Evolutionary conservation across 2,797 vertebrate genomes (phyloP).

Genomic region (Perodicticus potto): DNA sequence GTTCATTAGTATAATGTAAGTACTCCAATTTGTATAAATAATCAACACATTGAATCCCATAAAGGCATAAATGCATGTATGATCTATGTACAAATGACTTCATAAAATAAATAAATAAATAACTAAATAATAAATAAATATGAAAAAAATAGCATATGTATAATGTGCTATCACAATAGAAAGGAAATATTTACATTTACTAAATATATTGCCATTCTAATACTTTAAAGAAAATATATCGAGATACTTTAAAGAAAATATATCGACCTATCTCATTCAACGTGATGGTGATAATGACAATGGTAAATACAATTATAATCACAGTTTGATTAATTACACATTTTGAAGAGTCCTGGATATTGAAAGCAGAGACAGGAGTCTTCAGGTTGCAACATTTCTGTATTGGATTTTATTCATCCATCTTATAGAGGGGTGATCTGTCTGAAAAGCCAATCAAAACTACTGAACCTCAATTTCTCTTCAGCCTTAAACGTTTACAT

Average conservation of each 20-base stretch:
- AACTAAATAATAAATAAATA: too few species aligned
- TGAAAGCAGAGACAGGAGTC: not conserved
- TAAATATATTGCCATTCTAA: not conserved
- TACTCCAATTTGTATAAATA: too few species aligned
- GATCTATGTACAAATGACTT: too few species aligned
- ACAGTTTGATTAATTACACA: not conserved
- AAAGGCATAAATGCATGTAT: too few species aligned
- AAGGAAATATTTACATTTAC: not conserved
- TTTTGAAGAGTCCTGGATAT: too few species aligned
- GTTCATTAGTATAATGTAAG: too few species aligned
- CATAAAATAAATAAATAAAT: too few species aligned
- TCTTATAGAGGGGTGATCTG: not conserved
- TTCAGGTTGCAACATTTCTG: not conserved
- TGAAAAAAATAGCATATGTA: not conserved
- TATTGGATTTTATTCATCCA: not conserved
- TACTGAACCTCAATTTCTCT: not conserved
- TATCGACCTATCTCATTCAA: not conserved
- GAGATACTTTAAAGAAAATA: not conserved
- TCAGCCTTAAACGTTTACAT: not conserved
- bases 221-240: not conserved
- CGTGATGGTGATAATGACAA: not conserved
- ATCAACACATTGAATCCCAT: too few species aligned
- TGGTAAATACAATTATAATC: not conserved
- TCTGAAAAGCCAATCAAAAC: constrained; percentile 9
- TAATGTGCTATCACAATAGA: not conserved